Evolutionary conservation across 2,797 vertebrate species (phyloP).

Genomic region (Hozukius guyotensis): DNA sequence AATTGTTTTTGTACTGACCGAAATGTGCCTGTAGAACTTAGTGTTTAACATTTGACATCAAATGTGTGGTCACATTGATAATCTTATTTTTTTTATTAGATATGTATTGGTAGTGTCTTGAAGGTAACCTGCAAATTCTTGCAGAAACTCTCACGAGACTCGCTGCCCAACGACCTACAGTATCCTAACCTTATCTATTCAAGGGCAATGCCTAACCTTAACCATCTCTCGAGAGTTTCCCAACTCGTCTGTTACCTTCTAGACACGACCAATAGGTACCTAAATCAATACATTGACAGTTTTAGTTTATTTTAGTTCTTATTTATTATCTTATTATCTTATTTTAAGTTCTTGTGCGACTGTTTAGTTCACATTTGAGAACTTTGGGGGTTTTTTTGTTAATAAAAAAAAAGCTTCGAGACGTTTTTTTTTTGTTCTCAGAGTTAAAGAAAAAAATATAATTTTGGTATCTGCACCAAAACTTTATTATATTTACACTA

Average conservation of each 20-base stretch:
- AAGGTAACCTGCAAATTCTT: no score
- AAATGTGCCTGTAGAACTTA: neutral
- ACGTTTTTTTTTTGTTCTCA: fast-evolving
- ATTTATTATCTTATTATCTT: neutral
- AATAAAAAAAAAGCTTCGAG: neutral
- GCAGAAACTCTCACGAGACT: no score
- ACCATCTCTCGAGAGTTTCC: no score
- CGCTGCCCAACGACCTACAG: no score
- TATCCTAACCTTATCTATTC: no score
- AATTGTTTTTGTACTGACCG: neutral
- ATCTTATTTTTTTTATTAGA: neutral
- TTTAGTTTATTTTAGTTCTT: neutral
- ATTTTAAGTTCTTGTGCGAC: neutral
- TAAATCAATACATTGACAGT: neutral
- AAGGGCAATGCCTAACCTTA: no score
- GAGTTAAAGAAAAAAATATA: neutral
- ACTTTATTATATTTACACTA: neutral
- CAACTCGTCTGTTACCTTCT: no score
- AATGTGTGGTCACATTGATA: neutral
- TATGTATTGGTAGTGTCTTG: neutral
- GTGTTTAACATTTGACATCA: neutral
- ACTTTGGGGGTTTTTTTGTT: neutral
- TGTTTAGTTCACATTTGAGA: neutral
- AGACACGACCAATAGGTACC: no score
- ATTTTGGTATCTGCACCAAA: neutral